phyloP scores from a whole-genome alignment of 1,140 invertebrate species.

The Procambarus clarkii region DNA sequence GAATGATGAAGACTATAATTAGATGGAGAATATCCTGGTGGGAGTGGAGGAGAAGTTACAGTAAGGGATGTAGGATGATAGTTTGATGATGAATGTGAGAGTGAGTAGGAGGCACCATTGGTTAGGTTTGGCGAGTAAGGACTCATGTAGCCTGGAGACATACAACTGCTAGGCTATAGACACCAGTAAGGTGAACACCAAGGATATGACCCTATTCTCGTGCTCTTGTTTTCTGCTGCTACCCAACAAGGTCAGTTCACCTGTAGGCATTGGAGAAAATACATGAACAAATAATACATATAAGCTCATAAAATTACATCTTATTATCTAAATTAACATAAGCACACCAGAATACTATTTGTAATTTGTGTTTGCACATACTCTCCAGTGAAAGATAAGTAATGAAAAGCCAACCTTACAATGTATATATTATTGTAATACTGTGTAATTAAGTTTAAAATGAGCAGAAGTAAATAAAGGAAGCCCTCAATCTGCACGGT shows the following conservation, averaged over 20 bases:
- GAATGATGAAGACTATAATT: background rate
- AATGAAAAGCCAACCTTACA: no score
- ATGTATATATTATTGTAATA: no score
- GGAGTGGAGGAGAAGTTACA: background rate
- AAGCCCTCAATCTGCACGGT: no score
- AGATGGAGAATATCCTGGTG: background rate
- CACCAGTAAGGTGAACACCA: background rate
- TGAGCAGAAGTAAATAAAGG: no score
- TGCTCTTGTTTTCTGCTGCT: background rate
- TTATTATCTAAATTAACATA: no score
- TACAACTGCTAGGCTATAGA: background rate
- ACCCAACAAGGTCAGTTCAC: background rate
- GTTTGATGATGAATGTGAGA: background rate
- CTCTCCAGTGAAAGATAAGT: no score
- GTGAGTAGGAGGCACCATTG: background rate
- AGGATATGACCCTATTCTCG: background rate
- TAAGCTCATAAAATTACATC: no score
- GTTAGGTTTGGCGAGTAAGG: background rate
- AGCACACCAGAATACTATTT: no score
- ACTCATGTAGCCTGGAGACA: background rate
- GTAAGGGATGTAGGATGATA: background rate
- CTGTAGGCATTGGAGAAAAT: background rate
- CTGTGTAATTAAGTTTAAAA: no score
- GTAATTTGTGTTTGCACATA: no score
- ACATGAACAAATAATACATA: background rate